A percentile compares a stretch with the other conserved stretches of the same genome.
These are phyloP conservation scores for Euphonia xanthogaster DNA, from an alignment of 2,797 vertebrate species.

Conservation along the genomic window DNA sequence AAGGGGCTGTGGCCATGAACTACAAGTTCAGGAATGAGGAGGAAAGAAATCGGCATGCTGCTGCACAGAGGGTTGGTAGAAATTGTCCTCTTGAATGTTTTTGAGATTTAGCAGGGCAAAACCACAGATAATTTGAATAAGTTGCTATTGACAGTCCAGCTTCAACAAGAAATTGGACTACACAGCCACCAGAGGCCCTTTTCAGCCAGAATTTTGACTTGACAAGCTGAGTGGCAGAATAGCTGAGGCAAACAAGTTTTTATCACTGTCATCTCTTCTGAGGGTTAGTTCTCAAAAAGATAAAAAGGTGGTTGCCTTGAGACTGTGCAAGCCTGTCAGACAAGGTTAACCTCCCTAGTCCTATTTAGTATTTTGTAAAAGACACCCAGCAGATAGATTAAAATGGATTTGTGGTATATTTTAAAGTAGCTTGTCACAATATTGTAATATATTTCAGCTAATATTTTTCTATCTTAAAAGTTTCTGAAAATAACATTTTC, in stretches of 20 bases:
- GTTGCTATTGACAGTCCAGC: not conserved
- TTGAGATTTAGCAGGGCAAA: not conserved
- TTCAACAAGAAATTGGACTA: not conserved
- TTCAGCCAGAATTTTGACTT: not conserved
- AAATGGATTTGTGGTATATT: not conserved
- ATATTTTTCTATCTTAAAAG: not conserved
- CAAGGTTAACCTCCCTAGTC: not conserved
- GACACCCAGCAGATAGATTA: not conserved
- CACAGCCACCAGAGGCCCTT: not conserved
- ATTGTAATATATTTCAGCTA: not conserved
- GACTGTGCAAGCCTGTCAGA: not conserved
- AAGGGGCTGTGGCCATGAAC: not conserved
- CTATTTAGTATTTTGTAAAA: not conserved
- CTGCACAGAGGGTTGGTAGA: not conserved
- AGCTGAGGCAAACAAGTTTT: not conserved
- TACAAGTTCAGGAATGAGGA: not conserved
- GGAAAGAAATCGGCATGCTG: not conserved
- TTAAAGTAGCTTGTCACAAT: not conserved
- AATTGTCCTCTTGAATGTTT: not conserved
- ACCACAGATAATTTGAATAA: not conserved
- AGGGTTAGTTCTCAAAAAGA: not conserved
- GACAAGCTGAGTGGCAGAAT: not conserved
- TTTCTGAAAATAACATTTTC: not conserved
- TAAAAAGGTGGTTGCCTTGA: not conserved
- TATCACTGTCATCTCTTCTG: not conserved